A percentile compares a stretch with the other conserved stretches of the same genome.
phyloP scores from a whole-genome alignment of 2,888 invertebrate genomes.

The Cancer borealis region DNA sequence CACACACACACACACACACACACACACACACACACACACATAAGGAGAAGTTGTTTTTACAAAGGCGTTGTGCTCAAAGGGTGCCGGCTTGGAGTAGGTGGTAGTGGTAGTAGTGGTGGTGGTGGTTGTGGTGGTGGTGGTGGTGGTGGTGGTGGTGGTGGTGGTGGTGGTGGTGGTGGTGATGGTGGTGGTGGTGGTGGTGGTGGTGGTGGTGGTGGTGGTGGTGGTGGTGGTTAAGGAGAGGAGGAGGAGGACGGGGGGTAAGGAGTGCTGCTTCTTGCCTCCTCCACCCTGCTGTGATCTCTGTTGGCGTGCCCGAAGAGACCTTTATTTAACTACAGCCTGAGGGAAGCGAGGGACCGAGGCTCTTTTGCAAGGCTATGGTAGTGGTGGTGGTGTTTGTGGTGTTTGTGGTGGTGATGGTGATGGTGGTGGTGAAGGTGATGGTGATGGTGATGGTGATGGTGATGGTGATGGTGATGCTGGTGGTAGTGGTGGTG shows the following conservation, averaged over 20 bases:
- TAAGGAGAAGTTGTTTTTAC: not conserved
- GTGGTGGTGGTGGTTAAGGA: not conserved
- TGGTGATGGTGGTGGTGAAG: too few relatives aligned
- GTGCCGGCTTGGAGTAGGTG: not conserved
- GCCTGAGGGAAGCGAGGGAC: not conserved
- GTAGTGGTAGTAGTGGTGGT: too few relatives aligned
- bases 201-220: not conserved
- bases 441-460: not conserved
- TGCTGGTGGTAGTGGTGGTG: not conserved
- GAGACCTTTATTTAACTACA: not conserved
- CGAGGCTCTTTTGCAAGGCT: not conserved
- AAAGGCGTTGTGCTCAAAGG: constrained; percentile 10
- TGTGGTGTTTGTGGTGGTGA: not conserved
- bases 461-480: not conserved
- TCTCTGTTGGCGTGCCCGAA: not conserved
- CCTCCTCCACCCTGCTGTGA: not conserved
- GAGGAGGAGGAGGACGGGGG: not conserved
- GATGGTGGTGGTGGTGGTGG: not conserved
- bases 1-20: constrained; percentile 20
- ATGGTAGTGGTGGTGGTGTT: not conserved
- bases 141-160: not conserved
- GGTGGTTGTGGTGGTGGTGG: not conserved
- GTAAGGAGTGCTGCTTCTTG: not conserved
- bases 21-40: not conserved
- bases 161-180: not conserved